Evolutionary conservation across 2,888 invertebrate genomes (phyloP).

Genomic region (Flexamia atlantica): DNA sequence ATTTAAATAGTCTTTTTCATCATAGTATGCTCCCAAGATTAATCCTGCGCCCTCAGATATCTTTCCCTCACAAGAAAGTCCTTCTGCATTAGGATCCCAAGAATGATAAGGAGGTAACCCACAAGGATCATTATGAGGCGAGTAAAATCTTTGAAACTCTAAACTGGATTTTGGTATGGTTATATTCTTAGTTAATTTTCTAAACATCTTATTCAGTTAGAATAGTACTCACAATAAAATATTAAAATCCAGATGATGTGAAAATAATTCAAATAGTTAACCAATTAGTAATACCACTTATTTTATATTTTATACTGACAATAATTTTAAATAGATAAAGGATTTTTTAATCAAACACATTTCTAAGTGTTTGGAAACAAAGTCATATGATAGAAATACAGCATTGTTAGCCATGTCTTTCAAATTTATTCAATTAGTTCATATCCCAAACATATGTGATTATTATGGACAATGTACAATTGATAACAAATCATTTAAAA

Average conservation of each 20-base stretch:
- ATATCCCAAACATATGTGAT: too few species aligned
- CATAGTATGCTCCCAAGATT: slow-evolving; percentile 55
- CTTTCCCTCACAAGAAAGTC: slow-evolving; percentile 53
- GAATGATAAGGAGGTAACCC: slow-evolving; percentile 51
- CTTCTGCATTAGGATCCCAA: slow-evolving; percentile 53
- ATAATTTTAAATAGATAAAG: neutral
- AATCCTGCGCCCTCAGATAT: slow-evolving; percentile 54
- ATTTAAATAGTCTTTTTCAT: slow-evolving; percentile 50
- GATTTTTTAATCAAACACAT: neutral
- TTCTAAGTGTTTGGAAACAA: neutral
- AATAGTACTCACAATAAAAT: neutral
- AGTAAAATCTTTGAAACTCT: slow-evolving; percentile 41
- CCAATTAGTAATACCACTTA: neutral
- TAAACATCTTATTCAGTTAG: neutral
- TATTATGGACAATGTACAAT: too few species aligned
- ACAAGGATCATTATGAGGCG: slow-evolving; percentile 52
- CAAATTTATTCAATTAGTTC: too few species aligned
- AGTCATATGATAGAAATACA: neutral
- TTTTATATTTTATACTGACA: neutral
- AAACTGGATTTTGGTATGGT: slow-evolving; percentile 6
- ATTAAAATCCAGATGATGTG: neutral
- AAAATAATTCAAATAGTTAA: neutral
- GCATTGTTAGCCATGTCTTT: neutral
- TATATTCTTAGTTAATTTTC: neutral
- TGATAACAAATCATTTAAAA: too few species aligned